These are phyloP conservation scores for Pomatostomus ruficeps DNA, from an alignment of 2,113 vertebrate species.

Conservation along the genomic window DNA sequence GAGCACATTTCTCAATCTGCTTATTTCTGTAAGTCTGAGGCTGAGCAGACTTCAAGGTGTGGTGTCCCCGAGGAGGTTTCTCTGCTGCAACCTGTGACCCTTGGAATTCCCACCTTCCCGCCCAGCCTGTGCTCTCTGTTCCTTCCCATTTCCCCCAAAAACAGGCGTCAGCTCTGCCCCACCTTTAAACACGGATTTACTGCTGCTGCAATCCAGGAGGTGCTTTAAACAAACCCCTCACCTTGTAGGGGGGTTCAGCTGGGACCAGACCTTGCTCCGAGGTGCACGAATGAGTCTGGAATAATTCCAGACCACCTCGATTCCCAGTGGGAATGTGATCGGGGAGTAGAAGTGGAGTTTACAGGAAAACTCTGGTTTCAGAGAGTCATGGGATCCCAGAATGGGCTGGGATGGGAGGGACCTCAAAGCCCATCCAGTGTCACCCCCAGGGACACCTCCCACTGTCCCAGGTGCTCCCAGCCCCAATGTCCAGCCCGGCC, in stretches of 20 bases:
- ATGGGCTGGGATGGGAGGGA: neutral
- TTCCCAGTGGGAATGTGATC: neutral
- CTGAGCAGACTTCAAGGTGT: neutral
- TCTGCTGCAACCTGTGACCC: neutral
- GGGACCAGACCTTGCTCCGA: neutral
- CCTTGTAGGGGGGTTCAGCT: neutral
- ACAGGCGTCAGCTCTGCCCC: neutral
- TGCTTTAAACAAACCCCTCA: neutral
- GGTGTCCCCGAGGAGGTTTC: neutral
- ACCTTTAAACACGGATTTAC: neutral
- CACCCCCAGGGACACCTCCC: neutral
- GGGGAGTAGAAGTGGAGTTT: neutral
- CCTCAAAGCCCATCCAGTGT: fast-evolving
- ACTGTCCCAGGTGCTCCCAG: neutral
- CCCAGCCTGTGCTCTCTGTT: neutral
- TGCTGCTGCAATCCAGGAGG: neutral
- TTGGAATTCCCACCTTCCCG: neutral
- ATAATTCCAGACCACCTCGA: neutral
- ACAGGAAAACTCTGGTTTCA: neutral
- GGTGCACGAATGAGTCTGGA: neutral
- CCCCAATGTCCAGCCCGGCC: neutral
- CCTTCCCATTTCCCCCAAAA: neutral
- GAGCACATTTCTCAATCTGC: neutral
- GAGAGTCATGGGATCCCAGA: neutral
- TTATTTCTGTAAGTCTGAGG: neutral